Evolutionary conservation across 1,140 invertebrate genomes (phyloP).

Genomic region (Trichoplusia ni): DNA sequence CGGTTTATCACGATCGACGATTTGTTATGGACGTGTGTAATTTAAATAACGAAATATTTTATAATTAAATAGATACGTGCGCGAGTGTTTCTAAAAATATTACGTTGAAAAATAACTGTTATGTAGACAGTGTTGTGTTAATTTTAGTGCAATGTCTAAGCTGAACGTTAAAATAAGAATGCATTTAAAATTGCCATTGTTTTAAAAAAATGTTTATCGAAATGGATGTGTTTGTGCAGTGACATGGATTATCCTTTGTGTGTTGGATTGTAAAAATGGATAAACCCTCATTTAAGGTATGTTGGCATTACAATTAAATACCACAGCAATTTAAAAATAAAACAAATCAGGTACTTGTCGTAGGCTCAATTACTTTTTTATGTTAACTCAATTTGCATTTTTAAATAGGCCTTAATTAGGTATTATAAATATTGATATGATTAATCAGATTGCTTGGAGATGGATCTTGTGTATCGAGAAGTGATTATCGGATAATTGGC

Average conservation of each 20-base stretch:
- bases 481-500: constrained; percentile 2
- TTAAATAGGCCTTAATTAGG: background rate
- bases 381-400: constrained; percentile 2
- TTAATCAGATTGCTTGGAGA: too few species aligned
- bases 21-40: constrained; percentile 28
- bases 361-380: background rate
- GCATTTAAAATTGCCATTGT: constrained; percentile 43
- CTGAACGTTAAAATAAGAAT: constrained; percentile 48
- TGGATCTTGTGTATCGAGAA: background rate
- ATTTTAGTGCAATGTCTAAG: constrained; percentile 58
- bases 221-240: constrained; percentile 47
- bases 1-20: constrained; percentile 16
- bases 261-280: constrained; percentile 61
- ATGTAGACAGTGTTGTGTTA: constrained; percentile 50
- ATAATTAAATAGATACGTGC: constrained; percentile 20
- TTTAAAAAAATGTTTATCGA: constrained; percentile 31
- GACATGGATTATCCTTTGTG: constrained; percentile 44
- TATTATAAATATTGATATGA: background rate
- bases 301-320: constrained; percentile 26
- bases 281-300: constrained; percentile 63
- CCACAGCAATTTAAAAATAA: background rate
- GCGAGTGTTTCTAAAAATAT: constrained; percentile 47
- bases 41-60: constrained; percentile 18
- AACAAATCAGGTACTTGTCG: too few species aligned
- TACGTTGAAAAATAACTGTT: constrained; percentile 49